phyloP scores from a whole-genome alignment of 2,888 invertebrate species.

The Drosophila anomalata region DNA sequence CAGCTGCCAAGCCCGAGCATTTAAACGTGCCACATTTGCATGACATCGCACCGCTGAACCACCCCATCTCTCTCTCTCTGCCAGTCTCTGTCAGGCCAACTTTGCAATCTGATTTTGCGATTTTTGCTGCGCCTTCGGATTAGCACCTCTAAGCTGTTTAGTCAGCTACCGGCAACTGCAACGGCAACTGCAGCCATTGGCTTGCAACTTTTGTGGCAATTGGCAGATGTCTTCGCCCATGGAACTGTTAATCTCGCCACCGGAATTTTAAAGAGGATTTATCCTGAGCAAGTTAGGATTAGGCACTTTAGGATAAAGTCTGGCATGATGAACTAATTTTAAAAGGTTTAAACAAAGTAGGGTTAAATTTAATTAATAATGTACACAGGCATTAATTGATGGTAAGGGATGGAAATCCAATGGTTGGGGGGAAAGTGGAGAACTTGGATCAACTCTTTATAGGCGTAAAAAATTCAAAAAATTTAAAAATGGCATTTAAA shows the following conservation, averaged over 20 bases:
- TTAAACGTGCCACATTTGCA: slow-evolving; percentile 53
- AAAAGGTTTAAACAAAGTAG: background rate
- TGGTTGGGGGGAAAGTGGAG: too few relatives aligned
- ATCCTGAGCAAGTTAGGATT: slow-evolving; percentile 12
- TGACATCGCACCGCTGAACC: slow-evolving; percentile 33
- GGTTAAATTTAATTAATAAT: too few relatives aligned
- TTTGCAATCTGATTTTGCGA: slow-evolving; percentile 48
- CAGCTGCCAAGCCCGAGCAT: slow-evolving; percentile 44
- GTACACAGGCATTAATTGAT: too few relatives aligned
- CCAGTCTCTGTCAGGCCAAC: slow-evolving; percentile 24
- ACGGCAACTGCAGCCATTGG: slow-evolving; percentile 15
- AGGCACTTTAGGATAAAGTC: background rate
- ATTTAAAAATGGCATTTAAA: too few relatives aligned
- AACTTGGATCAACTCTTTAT: too few relatives aligned
- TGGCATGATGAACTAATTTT: slow-evolving; percentile 4
- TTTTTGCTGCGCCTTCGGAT: slow-evolving; percentile 47
- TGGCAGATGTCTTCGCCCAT: slow-evolving; percentile 33
- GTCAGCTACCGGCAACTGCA: slow-evolving; percentile 23
- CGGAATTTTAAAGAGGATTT: slow-evolving; percentile 34
- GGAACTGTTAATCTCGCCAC: slow-evolving; percentile 28
- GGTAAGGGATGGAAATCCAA: too few relatives aligned
- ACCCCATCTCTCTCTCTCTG: background rate
- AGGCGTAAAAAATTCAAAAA: too few relatives aligned
- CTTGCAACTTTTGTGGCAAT: slow-evolving; percentile 38
- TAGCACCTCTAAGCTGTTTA: slow-evolving; percentile 50